Base-by-base conservation (phyloP, 37 sponge, comb jelly and placozoan species). In the Corticium candelabrum region DNA sequence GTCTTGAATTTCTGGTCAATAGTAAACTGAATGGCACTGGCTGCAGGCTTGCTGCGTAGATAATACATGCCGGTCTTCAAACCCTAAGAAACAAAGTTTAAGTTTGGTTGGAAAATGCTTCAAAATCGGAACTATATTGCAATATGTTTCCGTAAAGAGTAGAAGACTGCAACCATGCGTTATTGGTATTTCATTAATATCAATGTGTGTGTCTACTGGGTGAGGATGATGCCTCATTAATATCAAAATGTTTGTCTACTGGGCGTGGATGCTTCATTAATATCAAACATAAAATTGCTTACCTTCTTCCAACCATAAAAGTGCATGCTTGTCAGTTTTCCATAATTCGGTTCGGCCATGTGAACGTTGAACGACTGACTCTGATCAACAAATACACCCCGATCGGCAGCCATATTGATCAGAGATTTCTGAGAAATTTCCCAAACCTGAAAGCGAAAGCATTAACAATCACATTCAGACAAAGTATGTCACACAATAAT, bases 1-100 rank as follows among this genome's bases (percentile, higher is more conserved):
- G 11, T 50, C 62, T 50, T 11, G 21, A 50, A 11, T 11, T 69
- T 83, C 87, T 90, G 88, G 75, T 98, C 99, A n/a, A 98, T 89
- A 11, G 99, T 98, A 86, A 98, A 98, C 86, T 98, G 99, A 50
- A 98, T 98, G 41, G 99, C 95, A 77, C 88, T 83, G 34, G 90
- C 99, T 34, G 99, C 99, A 21, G 99, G 87, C 7, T 85, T 72
- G 5, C 95, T 91, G 32, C 99, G 87, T 32, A 98, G 81, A 37
- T 98, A 98, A 82, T 98, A 98, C 99, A 98, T 98, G 1, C 99
- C 99, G 1, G 95, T 94, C 85, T 98, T 98, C 41, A 98, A 78
- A 34, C 99, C 99, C 93, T 92, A 68, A 11, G 38, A 4, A 21
- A 30, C 39, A 27, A 21, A 72, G 21, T 72, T 72, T 27, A 27